Conservation (phyloP, 1,140 invertebrate genomes). For the Saccostrea glomerata region DNA sequence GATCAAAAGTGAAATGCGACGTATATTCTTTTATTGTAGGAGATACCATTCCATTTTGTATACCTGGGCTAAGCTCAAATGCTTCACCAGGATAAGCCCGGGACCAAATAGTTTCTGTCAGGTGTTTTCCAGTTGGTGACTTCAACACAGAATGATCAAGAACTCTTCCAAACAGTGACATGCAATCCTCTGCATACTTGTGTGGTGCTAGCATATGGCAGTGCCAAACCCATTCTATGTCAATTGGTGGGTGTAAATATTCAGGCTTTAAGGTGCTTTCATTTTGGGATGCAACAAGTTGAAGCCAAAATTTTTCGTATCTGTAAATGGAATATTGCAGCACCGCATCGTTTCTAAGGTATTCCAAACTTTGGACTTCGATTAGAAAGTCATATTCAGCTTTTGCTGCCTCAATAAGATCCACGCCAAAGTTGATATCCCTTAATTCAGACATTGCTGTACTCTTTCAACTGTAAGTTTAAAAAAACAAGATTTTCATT, state of each 20-base stretch:
- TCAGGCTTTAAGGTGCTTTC: not conserved
- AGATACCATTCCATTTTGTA: not conserved
- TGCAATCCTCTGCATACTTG: slow-evolving; percentile 77
- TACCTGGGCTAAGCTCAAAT: slow-evolving; percentile 48
- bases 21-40: not conserved
- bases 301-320: not conserved
- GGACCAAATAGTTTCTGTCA: slow-evolving; percentile 52
- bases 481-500: no score
- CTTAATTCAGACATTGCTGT: not conserved
- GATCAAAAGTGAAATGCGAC: slow-evolving; percentile 69
- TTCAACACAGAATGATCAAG: slow-evolving; percentile 75
- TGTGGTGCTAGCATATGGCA: slow-evolving; percentile 78
- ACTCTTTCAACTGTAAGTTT: not conserved
- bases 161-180: slow-evolving; percentile 67
- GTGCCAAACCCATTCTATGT: slow-evolving; percentile 80
- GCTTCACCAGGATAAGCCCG: slow-evolving; percentile 58
- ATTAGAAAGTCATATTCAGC: slow-evolving; percentile 31
- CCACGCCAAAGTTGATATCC: not conserved
- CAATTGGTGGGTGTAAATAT: slow-evolving; percentile 75
- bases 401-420: no score
- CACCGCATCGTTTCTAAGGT: not conserved
- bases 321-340: no score
- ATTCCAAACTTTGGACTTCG: slow-evolving; percentile 28
- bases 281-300: not conserved
- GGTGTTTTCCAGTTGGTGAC: slow-evolving; percentile 31